Base-by-base conservation (phyloP, 1,140 invertebrate species). In the Papilio polytes region DNA sequence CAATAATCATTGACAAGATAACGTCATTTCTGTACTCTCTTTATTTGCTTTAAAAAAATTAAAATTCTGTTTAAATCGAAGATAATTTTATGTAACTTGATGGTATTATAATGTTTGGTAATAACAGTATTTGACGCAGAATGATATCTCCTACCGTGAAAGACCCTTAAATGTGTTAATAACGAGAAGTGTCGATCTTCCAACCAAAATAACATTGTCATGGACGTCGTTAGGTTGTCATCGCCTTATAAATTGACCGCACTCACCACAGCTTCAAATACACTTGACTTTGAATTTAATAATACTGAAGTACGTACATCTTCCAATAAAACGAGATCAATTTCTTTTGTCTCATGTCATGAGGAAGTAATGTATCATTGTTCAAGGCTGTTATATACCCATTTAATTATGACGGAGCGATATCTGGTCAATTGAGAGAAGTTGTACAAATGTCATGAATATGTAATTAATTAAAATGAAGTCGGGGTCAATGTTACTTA, bases 331-430 rank as follows among this genome's bases (percentile, higher is more conserved):
- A 41, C 77, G 56, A 63, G n/a, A 48, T 78, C 36, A 78, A 78
- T 78, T 78, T 78, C 77, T 78, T 66, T 78, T 78, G 77, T 78
- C 77, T 66, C 77, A 10, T 78, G 36, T 78, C 53, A n/a, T 15
- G 44, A 78, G 59, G 77, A 78, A 78, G 77, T 78, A 78, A 78
- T 78, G 77, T 78, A 59, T 78, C 59, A 78, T 26, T 63, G 41
- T 78, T 63, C 36, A 78, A 78, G 77, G 56, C 41, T 78, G 20
- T 44, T 66, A 46, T 78, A 78, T 63, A 63, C 41, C 3, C 59
- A 66, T 78, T 63, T 78, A 63, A 44, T 78, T 63, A 48, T 66
- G 77, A 46, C 36, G 77, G 36, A 26, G 10, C 2, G 59, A 63
- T 63, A 63, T 22, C 22, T 26, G 22, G 22, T 4, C 59, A 26